Conservation (phyloP, 2,888 invertebrate genomes). For the Adelognathus sp. region DNA sequence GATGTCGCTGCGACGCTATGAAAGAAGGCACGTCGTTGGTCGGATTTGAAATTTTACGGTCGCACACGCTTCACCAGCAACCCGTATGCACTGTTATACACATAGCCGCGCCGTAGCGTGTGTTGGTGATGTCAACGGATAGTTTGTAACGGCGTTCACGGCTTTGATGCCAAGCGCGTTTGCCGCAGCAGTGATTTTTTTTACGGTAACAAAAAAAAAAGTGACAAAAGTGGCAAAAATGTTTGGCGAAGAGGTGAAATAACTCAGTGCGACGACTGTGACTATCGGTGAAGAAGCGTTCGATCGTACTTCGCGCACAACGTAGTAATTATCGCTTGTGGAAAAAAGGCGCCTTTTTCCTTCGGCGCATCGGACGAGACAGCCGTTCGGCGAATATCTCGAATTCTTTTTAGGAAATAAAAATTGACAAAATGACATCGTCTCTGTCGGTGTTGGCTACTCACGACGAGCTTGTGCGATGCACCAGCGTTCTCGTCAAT, state of each 20-base stretch:
- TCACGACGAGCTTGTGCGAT: conserved; percentile 88
- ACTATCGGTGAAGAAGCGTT: background rate
- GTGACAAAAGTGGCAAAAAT: background rate
- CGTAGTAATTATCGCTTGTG: background rate
- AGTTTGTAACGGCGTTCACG: conserved; percentile 54
- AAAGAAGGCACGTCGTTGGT: conserved; percentile 41
- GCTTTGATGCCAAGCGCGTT: conserved; percentile 19
- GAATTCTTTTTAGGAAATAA: background rate
- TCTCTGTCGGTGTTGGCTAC: conserved; percentile 86
- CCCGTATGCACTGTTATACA: no score
- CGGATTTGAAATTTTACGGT: conserved; percentile 47
- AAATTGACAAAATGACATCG: conserved; percentile 69
- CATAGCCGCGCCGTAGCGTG: conserved; percentile 21
- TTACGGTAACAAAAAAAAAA: background rate
- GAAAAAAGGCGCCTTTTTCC: conserved; percentile 29
- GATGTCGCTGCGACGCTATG: conserved; percentile 12
- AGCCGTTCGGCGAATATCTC: conserved; percentile 20
- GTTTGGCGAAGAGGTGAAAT: conserved; percentile 18
- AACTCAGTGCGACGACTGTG: background rate
- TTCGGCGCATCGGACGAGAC: background rate
- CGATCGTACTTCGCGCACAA: background rate
- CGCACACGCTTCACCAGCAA: conserved; percentile 11
- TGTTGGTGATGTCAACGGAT: conserved; percentile 52
- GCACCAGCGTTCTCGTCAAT: conserved; percentile 85
- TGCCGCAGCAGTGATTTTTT: conserved; percentile 4